phyloP scores from a whole-genome alignment of 2,113 vertebrate species.

The Dipodomys merriami region DNA sequence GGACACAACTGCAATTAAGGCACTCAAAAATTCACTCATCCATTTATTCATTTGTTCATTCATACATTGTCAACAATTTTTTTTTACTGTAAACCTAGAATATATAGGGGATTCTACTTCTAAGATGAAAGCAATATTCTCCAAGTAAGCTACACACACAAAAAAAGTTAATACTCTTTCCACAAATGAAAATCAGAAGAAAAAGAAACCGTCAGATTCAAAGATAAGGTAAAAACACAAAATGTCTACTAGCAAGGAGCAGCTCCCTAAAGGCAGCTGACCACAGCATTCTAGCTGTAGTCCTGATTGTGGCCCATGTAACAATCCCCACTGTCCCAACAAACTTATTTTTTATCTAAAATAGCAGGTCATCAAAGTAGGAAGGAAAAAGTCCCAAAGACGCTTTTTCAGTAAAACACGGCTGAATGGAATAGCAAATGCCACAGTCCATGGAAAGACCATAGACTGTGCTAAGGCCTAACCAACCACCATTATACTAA shows the following conservation, averaged over 20 bases:
- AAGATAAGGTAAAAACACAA: slow-evolving; percentile 41
- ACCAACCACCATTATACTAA: neutral
- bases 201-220: slow-evolving; percentile 8
- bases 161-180: neutral
- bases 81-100: neutral
- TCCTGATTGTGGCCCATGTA: neutral
- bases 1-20: neutral
- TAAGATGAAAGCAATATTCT: neutral
- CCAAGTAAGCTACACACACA: slow-evolving; percentile 13
- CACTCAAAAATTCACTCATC: neutral
- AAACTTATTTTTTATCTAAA: neutral
- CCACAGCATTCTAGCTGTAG: neutral
- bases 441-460: neutral
- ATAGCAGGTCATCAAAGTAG: slow-evolving; percentile 12
- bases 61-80: neutral
- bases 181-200: neutral
- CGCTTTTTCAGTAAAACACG: neutral
- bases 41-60: neutral
- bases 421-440: neutral
- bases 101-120: neutral
- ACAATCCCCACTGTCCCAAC: neutral
- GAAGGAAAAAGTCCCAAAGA: neutral
- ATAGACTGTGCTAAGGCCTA: neutral
- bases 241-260: neutral
- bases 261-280: neutral